phyloP scores from a whole-genome alignment of 2,113 vertebrate genomes.

The Marmota monax region DNA sequence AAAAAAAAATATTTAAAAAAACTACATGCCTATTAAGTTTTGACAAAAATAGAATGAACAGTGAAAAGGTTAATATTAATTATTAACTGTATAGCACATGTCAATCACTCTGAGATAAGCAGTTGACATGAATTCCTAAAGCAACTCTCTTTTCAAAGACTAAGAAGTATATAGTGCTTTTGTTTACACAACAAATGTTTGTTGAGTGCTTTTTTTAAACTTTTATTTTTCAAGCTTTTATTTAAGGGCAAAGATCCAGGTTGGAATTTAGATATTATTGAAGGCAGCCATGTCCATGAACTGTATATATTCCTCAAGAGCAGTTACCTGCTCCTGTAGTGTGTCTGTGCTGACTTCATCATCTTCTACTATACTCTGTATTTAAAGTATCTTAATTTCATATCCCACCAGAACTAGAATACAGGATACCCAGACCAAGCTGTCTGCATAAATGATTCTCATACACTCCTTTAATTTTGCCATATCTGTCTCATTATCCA shows the following conservation, averaged over 20 bases:
- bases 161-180: background rate
- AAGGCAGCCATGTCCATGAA: slow-evolving; percentile 95
- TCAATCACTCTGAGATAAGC: background rate
- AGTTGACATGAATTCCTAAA: background rate
- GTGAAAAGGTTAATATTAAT: background rate
- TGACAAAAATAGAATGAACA: background rate
- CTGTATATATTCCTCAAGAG: slow-evolving; percentile 94
- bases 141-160: background rate
- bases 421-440: slow-evolving; percentile 93
- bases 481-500: slow-evolving; percentile 95
- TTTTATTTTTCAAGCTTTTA: slow-evolving; percentile 74
- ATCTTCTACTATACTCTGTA: slow-evolving; percentile 93
- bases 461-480: slow-evolving; percentile 93
- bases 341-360: slow-evolving; percentile 95
- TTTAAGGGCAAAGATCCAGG: slow-evolving; percentile 52
- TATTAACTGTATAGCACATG: background rate
- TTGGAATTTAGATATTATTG: slow-evolving; percentile 92
- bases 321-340: slow-evolving; percentile 92
- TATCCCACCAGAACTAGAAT: slow-evolving; percentile 94
- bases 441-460: slow-evolving; percentile 91
- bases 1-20: background rate
- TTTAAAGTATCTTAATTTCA: slow-evolving; percentile 96
- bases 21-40: background rate
- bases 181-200: slow-evolving; percentile 6
- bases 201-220: background rate